These are phyloP conservation scores for Mohoua ochrocephala DNA, from an alignment of 2,113 vertebrate species.

Conservation along the genomic window DNA sequence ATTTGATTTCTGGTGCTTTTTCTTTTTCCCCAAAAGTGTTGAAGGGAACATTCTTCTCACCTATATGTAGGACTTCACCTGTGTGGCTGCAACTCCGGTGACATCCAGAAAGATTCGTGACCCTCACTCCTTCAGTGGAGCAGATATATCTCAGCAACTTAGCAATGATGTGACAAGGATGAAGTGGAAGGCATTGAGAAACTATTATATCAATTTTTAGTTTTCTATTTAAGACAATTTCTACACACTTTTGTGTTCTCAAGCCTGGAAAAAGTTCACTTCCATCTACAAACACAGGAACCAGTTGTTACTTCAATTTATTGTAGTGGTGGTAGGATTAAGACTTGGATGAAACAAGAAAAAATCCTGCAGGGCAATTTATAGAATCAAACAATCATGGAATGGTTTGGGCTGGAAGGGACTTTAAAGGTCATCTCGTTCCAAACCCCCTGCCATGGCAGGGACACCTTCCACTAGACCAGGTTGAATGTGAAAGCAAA, in stretches of 20 bases:
- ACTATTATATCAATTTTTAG: neutral
- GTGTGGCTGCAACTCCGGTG: fast-evolving
- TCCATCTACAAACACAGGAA: neutral
- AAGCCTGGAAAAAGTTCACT: neutral
- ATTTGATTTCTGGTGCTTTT: neutral
- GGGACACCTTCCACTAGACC: neutral
- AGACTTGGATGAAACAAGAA: neutral
- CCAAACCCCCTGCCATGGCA: neutral
- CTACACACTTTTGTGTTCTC: neutral
- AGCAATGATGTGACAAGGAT: neutral
- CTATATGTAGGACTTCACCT: neutral
- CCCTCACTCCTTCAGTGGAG: neutral
- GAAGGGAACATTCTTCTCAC: neutral
- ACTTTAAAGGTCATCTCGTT: neutral
- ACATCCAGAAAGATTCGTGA: neutral
- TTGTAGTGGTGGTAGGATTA: neutral
- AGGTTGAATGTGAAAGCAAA: neutral
- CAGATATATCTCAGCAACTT: neutral
- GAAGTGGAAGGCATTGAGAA: neutral
- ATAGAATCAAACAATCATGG: neutral
- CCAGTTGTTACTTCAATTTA: neutral
- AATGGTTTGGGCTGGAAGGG: neutral
- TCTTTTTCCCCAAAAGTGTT: fast-evolving
- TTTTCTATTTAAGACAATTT: neutral
- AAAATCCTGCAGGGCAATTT: neutral